Evolutionary conservation across 2,797 vertebrate species (phyloP).

Genomic region (Microctenopoma steveboyesi): DNA sequence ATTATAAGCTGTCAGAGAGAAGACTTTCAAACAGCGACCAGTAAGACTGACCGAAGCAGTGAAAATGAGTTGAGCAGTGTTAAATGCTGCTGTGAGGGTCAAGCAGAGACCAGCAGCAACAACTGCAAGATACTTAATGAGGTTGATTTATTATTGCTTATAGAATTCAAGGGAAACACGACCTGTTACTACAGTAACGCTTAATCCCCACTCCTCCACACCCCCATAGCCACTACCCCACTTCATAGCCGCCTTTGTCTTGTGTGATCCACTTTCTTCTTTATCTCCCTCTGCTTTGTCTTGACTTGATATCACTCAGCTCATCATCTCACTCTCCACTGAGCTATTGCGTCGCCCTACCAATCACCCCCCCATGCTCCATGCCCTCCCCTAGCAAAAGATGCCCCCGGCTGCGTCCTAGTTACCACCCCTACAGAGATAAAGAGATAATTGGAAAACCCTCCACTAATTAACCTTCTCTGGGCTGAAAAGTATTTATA

Average conservation of each 20-base stretch:
- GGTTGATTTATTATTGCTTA: background rate
- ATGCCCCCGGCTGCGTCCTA: constrained; percentile 80
- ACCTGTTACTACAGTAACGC: background rate
- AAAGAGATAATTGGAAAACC: constrained; percentile 85
- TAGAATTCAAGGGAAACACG: background rate
- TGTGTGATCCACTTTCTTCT: background rate
- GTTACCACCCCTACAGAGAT: constrained; percentile 83
- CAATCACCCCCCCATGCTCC: constrained; percentile 41
- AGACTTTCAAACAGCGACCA: no score
- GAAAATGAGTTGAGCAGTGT: no score
- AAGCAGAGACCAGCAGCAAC: no score
- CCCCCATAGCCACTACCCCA: background rate
- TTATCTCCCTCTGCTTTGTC: background rate
- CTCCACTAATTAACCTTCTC: constrained; percentile 87
- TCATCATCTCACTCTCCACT: constrained; percentile 5
- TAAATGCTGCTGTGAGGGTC: no score
- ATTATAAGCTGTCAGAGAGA: no score
- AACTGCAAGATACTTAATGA: no score
- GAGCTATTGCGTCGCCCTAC: constrained; percentile 37
- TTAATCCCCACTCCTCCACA: constrained; percentile 6
- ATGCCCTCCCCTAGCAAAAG: constrained; percentile 30
- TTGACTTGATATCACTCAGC: constrained; percentile 7
- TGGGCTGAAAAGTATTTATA: constrained; percentile 84
- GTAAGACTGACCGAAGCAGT: no score
- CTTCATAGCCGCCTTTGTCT: background rate